Conservation (phyloP, 2,797 vertebrate genomes). For the Hippocampus kuda region DNA sequence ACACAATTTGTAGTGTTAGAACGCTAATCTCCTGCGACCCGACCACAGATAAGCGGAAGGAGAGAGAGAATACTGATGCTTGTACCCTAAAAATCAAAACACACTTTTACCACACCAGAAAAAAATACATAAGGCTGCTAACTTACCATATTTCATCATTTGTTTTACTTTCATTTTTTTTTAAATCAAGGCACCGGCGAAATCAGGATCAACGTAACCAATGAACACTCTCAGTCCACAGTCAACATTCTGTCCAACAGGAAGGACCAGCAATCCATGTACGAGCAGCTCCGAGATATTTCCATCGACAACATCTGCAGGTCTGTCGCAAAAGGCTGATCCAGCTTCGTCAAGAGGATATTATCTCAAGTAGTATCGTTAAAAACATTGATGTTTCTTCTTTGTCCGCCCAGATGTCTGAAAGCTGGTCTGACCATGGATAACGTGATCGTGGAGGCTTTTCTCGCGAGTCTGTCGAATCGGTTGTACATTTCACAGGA, state of each 20-base stretch:
- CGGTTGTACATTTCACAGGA: conserved; percentile 96
- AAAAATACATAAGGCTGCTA: neutral
- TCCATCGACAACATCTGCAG: conserved; percentile 97
- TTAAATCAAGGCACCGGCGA: conserved; percentile 67
- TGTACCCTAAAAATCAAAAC: too few relatives aligned
- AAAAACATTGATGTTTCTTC: neutral
- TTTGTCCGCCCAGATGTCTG: conserved; percentile 71
- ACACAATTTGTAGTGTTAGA: too few relatives aligned
- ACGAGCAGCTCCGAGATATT: conserved; percentile 92
- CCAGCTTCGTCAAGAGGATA: neutral
- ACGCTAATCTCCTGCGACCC: too few relatives aligned
- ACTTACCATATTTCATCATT: neutral
- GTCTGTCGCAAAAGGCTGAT: conserved; percentile 51
- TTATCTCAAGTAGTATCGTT: neutral
- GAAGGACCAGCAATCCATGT: conserved; percentile 91
- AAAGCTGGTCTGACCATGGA: conserved; percentile 89
- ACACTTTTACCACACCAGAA: too few relatives aligned
- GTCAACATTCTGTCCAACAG: conserved; percentile 74
- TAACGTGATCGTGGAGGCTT: conserved; percentile 90
- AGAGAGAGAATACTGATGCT: too few relatives aligned
- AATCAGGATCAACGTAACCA: conserved; percentile 91
- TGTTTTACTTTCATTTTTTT: neutral
- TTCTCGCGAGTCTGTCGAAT: conserved; percentile 91
- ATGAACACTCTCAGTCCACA: conserved; percentile 83
- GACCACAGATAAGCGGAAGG: too few relatives aligned